A percentile compares a stretch with the other conserved stretches of the same genome.
These are phyloP conservation scores for Zaprionus capensis DNA, from an alignment of 1,140 invertebrate species.

Conservation along the genomic window DNA sequence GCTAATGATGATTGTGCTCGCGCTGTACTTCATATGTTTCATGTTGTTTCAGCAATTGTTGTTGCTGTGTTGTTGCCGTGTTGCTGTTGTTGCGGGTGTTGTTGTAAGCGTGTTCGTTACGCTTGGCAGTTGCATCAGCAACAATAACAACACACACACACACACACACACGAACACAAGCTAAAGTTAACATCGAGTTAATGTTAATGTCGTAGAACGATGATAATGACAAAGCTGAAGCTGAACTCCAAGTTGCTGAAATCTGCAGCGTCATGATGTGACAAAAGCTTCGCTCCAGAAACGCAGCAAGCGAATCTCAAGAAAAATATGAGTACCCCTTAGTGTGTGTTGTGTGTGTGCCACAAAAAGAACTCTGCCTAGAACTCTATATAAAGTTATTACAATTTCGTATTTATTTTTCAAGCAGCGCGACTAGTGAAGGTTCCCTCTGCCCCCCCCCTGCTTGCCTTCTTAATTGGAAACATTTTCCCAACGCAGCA, in stretches of 20 bases:
- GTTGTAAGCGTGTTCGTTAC: constrained; percentile 79
- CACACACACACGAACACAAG: constrained; percentile 14
- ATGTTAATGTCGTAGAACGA: constrained; percentile 71
- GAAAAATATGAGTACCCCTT: neutral
- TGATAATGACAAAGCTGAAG: constrained; percentile 69
- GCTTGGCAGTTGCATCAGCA: constrained; percentile 78
- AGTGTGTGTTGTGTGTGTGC: neutral
- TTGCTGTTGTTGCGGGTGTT: constrained; percentile 46
- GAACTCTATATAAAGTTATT: constrained; percentile 68
- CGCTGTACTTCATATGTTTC: constrained; percentile 12
- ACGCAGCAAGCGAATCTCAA: constrained; percentile 19
- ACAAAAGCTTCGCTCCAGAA: constrained; percentile 65
- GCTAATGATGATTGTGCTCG: constrained; percentile 74
- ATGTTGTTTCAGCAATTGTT: constrained; percentile 56
- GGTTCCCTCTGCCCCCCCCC: neutral
- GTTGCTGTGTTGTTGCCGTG: constrained; percentile 18
- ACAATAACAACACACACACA: constrained; percentile 12
- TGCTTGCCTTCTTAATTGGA: constrained; percentile 64
- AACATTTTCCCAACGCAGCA: constrained; percentile 68
- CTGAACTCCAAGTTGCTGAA: constrained; percentile 25
- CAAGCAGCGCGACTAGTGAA: neutral
- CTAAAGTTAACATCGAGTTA: constrained; percentile 55
- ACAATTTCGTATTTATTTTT: constrained; percentile 76
- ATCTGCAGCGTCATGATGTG: constrained; percentile 51
- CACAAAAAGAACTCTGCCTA: neutral